Base-by-base conservation (phyloP, 2,888 invertebrate genomes). In the Rhyacophila evoluta region DNA sequence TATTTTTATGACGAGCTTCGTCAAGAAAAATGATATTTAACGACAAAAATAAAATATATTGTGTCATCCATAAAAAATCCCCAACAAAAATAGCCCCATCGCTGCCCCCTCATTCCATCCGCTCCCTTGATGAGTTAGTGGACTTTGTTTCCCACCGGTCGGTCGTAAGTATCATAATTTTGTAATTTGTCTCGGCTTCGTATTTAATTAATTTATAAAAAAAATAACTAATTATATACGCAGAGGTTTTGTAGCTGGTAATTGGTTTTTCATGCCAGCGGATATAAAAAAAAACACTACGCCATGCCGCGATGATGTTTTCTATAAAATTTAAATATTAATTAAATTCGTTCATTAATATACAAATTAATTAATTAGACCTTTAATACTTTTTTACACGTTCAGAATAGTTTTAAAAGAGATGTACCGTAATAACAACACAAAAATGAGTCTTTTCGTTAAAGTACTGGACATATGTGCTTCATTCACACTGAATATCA, bases 141-240 rank as follows among this genome's bases (percentile, higher is more conserved):
- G 55, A 67, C 68, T 68, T 68, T 67, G 37, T 67, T 25, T 36
- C 15, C 36, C 55, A 55, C 55, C 25, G 55, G 55, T 19, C 25
- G 55, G 55, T 19, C 70, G 39, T 71, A 39, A 71, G 70, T 76
- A 71, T 76, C 75, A 76, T 71, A 76, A 70, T 76, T 76, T 76
- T 39, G 70, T 70, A 76, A 76, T 76, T 76, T 76, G 75, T 39
- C 75, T 36, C 41, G 68, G 28, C 29, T 39, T 55, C 15, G 70
- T 70, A 76, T 76, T 76, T 68, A 76, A 76, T 76, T 76, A 76
- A 76, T 55, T 55, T 55, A 76, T 41, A 41, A 15, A 72, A 67
- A 74, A 41, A 74, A 71, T 37, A 69, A 25, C 33, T 37, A 76
- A 76, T 76, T 76, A 39, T 70, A 39, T 27, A 70, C 38, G 37